Percentiles rank a stretch among this genome's conserved stretches.
These are phyloP conservation scores for Muschampia plurimacula DNA, from an alignment of 2,888 invertebrate genomes.

Conservation along the genomic window DNA sequence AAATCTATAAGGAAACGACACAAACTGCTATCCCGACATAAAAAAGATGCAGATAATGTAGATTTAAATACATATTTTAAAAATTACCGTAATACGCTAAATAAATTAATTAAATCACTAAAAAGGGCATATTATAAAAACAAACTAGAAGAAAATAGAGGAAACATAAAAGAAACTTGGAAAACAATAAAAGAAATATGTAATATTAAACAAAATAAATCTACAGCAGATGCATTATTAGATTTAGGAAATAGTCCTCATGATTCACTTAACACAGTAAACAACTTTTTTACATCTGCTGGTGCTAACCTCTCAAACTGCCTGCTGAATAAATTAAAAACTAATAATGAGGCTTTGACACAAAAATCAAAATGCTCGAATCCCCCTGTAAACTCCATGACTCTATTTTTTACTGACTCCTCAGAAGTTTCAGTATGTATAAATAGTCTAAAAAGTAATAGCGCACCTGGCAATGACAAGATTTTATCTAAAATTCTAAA, in stretches of 20 bases:
- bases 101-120: not conserved
- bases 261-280: not conserved
- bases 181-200: slow-evolving; percentile 2
- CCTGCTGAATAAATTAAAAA: not conserved
- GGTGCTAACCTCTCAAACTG: not conserved
- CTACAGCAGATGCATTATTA: not conserved
- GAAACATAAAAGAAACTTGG: not conserved
- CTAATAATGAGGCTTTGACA: not conserved
- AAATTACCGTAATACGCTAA: not conserved
- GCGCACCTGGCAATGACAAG: not conserved
- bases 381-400: not conserved
- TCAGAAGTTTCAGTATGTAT: not conserved
- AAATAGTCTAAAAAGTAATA: not conserved
- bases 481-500: not conserved
- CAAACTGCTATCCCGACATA: not conserved
- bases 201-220: not conserved
- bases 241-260: not conserved
- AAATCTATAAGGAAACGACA: not conserved
- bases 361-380: not conserved
- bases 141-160: not conserved
- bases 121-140: not conserved
- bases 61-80: not conserved
- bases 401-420: not conserved
- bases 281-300: not conserved
- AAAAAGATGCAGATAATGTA: not conserved